phyloP scores from a whole-genome alignment of 2,888 invertebrate genomes.

The Coelopa pilipes region DNA sequence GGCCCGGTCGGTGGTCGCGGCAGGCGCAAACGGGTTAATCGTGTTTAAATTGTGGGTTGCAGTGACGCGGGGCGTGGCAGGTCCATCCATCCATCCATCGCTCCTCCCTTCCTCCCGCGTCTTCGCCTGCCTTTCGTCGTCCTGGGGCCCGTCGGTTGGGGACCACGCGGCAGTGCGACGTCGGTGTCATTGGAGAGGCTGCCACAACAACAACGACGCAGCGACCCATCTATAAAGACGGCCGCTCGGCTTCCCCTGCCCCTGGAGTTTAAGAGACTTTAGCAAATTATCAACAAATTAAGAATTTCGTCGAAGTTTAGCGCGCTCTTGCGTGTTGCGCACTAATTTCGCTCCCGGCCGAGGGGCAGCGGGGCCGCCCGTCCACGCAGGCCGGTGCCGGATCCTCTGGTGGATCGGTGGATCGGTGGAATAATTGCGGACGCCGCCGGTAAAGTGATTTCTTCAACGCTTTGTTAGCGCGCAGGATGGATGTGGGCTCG shows the following conservation, averaged over 20 bases:
- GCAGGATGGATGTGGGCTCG: constrained; percentile 59
- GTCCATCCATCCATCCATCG: constrained; percentile 38
- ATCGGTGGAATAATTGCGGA: constrained; percentile 42
- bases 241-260: background rate
- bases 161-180: constrained; percentile 29
- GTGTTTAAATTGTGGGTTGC: constrained; percentile 63
- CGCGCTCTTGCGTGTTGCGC: constrained; percentile 56
- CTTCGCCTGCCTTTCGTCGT: background rate
- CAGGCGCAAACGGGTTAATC: constrained; percentile 47
- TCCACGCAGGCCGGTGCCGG: too few species aligned
- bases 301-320: constrained; percentile 53
- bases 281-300: constrained; percentile 63
- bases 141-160: background rate
- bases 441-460: constrained; percentile 65
- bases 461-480: constrained; percentile 64
- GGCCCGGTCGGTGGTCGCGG: constrained; percentile 46
- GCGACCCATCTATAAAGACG: background rate
- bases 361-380: background rate
- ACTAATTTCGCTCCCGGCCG: constrained; percentile 52
- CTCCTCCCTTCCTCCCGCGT: constrained; percentile 25
- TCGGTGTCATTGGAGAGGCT: background rate
- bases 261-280: constrained; percentile 36
- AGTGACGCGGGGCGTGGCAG: constrained; percentile 39
- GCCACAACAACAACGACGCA: background rate
- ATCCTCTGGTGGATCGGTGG: too few species aligned